Evolutionary conservation across 2,113 vertebrate genomes (phyloP).

Genomic region (Microtus ochrogaster): DNA sequence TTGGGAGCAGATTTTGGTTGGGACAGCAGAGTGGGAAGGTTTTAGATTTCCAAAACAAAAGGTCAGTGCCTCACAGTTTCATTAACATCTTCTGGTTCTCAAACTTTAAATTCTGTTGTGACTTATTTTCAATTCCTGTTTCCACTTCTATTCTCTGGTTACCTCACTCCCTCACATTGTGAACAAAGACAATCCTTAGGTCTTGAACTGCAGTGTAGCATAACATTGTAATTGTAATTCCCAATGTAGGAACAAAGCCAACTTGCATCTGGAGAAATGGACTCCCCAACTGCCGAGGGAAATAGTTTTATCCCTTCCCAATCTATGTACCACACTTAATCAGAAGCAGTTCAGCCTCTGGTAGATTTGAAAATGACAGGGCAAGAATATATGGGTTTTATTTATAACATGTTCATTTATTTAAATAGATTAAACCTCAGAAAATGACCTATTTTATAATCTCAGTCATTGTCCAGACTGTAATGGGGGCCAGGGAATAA

Average conservation of each 20-base stretch:
- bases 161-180: neutral
- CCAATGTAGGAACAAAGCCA: neutral
- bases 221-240: neutral
- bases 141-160: neutral
- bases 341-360: neutral
- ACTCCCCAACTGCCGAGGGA: neutral
- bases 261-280: neutral
- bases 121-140: neutral
- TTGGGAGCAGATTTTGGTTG: neutral
- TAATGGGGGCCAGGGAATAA: too few relatives aligned
- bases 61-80: neutral
- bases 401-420: neutral
- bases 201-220: neutral
- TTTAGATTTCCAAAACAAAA: neutral
- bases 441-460: constrained; percentile 2
- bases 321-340: neutral
- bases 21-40: neutral
- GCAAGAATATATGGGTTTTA: neutral
- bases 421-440: neutral
- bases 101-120: neutral
- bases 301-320: neutral
- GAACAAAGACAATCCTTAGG: neutral
- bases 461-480: neutral
- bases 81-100: neutral
- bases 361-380: neutral